A percentile compares a stretch with the other conserved stretches of the same genome.
phyloP scores from a whole-genome alignment of 2,888 invertebrate species.

The Scrobipalpa costella region DNA sequence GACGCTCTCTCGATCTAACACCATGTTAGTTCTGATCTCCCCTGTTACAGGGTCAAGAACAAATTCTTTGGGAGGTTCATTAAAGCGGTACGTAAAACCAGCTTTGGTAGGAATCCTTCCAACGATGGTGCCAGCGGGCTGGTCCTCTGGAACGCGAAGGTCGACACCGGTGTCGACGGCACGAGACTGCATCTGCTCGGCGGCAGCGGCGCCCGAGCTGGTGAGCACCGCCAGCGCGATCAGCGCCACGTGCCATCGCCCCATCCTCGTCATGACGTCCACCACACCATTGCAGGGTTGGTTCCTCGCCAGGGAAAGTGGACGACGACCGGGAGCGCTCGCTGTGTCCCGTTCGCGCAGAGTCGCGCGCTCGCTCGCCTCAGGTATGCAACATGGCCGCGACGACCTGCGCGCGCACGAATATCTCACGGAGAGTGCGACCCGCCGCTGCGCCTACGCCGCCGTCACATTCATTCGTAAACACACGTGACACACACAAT shows the following conservation, averaged over 20 bases:
- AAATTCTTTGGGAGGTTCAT: slow-evolving; percentile 95
- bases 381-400: slow-evolving; percentile 82
- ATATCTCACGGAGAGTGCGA: slow-evolving; percentile 79
- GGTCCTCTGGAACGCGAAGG: slow-evolving; percentile 92
- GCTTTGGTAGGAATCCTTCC: slow-evolving; percentile 93
- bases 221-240: slow-evolving; percentile 69
- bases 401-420: slow-evolving; percentile 77
- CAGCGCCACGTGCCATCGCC: slow-evolving; percentile 76
- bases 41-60: slow-evolving; percentile 91
- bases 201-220: slow-evolving; percentile 62
- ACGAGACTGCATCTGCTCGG: slow-evolving; percentile 91
- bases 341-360: slow-evolving; percentile 76
- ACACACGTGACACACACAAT: slow-evolving; percentile 78
- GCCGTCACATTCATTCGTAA: slow-evolving; percentile 77
- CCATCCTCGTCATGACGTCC: slow-evolving; percentile 73
- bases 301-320: slow-evolving; percentile 68
- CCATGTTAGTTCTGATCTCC: slow-evolving; percentile 89
- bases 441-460: slow-evolving; percentile 77
- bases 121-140: slow-evolving; percentile 90
- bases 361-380: slow-evolving; percentile 74
- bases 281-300: slow-evolving; percentile 68
- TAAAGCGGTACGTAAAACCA: slow-evolving; percentile 95
- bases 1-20: slow-evolving; percentile 92
- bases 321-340: slow-evolving; percentile 61
- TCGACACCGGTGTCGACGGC: slow-evolving; percentile 93